Base-by-base conservation (phyloP, 2,888 invertebrate genomes). In the Xestia c-nigrum region DNA sequence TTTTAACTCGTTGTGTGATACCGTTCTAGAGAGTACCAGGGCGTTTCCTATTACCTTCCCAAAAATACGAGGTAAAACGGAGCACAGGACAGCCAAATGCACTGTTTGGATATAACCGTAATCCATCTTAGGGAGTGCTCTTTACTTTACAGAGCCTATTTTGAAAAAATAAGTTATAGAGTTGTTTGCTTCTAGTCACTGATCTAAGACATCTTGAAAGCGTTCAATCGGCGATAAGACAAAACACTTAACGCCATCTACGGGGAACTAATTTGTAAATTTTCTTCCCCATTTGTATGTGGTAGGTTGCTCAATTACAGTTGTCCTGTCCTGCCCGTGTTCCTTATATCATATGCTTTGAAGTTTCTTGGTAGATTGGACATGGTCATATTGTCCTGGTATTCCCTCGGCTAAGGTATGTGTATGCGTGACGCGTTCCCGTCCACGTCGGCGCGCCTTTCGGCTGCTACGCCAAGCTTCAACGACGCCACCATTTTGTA, bases 381-480 rank as follows among this genome's bases (percentile, higher is more conserved):
- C 19, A 64, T 16, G 64, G 14, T 61, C 40, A 55, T 16, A 24
- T 24, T 12, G 69, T 65, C 65, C 47, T 65, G 64, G 71, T 69
- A 78, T 57, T 63, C 80, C 43, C 72, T 80, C 50, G 50, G 72
- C 66, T 59, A 69, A 52, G 64, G 64, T 40, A 40, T 6, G 65
- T 72, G 73, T 84, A 72, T 87, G 72, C 72, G 74, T 78, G 69
- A 77, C 86, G 78, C 82, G 78, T 82, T 87, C 87, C 87, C 87
- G 87, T 89, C 87, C 88, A 78, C 89, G 89, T 82, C 78, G 74
- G 84, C 89, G 87, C 87, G 80, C 80, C 87, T 68, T 66, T 21
- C 66, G 83, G 86, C 85, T 80, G 59, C 66, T 80, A 64, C 69
- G 87, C 87, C 87, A 85, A 87, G 80, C 73, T n/a, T 84, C 72